Conservation (phyloP, 2,888 invertebrate species). For the Drosophila antonietae region DNA sequence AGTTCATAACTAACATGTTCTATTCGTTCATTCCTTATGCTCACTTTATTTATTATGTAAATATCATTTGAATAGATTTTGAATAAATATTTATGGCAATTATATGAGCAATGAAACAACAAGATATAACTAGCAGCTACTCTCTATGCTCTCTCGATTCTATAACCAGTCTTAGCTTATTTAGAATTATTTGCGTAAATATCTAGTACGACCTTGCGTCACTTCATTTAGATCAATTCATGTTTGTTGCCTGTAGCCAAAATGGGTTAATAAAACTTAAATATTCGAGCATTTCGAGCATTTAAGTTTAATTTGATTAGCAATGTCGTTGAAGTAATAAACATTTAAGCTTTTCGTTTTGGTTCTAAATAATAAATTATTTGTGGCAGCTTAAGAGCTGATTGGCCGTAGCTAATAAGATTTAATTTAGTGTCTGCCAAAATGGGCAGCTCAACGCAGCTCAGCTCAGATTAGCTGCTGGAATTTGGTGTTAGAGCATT, state of each 20-base stretch:
- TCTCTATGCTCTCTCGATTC: no score
- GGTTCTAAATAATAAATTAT: conserved; percentile 16
- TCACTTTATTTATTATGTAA: background rate
- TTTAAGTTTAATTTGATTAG: conserved; percentile 28
- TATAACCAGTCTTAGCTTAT: background rate
- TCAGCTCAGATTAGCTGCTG: conserved; percentile 15
- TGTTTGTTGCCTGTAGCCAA: background rate
- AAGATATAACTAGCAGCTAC: background rate
- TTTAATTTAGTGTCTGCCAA: conserved; percentile 40
- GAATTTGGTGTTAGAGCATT: conserved; percentile 46
- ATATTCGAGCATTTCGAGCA: background rate
- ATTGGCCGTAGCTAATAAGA: conserved; percentile 48
- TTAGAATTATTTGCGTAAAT: background rate
- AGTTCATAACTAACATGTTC: background rate
- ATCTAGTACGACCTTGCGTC: background rate
- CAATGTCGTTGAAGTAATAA: conserved; percentile 23
- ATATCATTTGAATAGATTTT: background rate
- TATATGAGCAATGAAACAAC: background rate
- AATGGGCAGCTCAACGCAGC: conserved; percentile 36
- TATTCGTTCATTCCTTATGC: background rate
- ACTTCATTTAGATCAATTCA: background rate
- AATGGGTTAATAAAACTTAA: background rate
- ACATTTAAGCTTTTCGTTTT: conserved; percentile 11
- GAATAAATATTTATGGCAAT: background rate
- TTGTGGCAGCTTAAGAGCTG: conserved; percentile 9